Evolutionary conservation across 1,140 invertebrate species (phyloP).

Genomic region (Ruditapes philippinarum): DNA sequence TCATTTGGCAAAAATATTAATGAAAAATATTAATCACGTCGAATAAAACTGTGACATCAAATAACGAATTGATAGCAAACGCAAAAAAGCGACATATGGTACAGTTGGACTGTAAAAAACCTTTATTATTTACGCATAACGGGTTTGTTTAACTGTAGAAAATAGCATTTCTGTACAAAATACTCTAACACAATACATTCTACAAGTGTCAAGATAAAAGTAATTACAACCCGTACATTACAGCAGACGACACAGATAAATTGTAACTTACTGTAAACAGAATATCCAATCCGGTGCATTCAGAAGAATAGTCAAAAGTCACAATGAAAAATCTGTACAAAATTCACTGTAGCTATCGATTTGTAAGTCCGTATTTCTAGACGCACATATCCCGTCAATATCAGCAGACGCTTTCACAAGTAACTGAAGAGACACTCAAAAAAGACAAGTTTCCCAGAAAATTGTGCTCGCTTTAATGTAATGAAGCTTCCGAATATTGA

Average conservation of each 20-base stretch:
- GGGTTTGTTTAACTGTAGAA: not conserved
- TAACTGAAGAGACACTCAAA: not conserved
- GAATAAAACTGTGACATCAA: too few species aligned
- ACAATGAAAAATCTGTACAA: conserved; percentile 36
- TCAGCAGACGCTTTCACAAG: conserved; percentile 9
- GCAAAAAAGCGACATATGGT: not conserved
- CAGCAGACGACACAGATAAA: not conserved
- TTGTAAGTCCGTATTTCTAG: conserved; percentile 20
- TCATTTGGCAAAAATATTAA: too few species aligned
- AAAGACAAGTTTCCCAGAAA: conserved; percentile 32
- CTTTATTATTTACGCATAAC: not conserved
- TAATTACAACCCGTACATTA: not conserved
- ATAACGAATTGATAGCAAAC: not conserved
- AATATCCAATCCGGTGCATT: conserved; percentile 4
- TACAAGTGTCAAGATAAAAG: not conserved
- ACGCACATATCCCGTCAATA: conserved; percentile 24
- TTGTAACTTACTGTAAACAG: not conserved
- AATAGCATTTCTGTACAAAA: too few species aligned
- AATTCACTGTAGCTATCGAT: conserved; percentile 20
- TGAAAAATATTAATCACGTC: too few species aligned
- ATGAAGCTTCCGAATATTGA: not conserved
- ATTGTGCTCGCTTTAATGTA: conserved; percentile 24
- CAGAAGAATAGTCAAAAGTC: conserved; percentile 9
- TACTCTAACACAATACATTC: not conserved
- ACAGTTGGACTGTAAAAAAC: not conserved